Conservation (phyloP, 2,797 vertebrate genomes). For the Alcedo atthis region DNA sequence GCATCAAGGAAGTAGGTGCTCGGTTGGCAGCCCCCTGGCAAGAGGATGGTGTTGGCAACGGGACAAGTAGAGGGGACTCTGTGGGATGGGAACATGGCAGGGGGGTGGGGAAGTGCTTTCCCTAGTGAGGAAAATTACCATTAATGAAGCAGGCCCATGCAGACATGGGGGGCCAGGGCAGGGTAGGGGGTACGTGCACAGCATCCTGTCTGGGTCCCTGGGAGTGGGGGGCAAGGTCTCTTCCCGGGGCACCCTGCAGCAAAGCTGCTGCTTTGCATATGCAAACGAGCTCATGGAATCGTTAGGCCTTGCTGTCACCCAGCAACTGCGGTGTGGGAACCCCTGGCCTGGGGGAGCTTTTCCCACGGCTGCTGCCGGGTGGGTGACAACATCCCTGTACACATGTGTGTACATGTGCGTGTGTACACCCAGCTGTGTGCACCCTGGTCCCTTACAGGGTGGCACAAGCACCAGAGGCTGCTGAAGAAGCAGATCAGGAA, state of each 20-base stretch:
- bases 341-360: neutral
- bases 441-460: accelerated
- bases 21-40: accelerated
- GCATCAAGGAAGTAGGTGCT: neutral
- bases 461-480: neutral
- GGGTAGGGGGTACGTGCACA: neutral
- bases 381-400: neutral
- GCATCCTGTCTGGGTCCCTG: neutral
- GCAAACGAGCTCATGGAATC: constrained; percentile 56
- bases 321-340: constrained; percentile 36
- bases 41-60: neutral
- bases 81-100: neutral
- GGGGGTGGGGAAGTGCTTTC: neutral
- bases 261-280: constrained; percentile 54
- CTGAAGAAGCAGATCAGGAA: neutral
- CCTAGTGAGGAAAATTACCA: neutral
- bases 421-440: accelerated
- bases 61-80: neutral
- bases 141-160: constrained; percentile 6
- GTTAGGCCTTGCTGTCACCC: constrained; percentile 16
- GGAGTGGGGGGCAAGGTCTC: neutral
- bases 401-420: accelerated
- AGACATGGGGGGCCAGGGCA: neutral
- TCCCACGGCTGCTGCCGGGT: neutral
- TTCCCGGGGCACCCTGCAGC: constrained; percentile 5